phyloP scores from a whole-genome alignment of 2,888 invertebrate species.

The Dioctria linearis region DNA sequence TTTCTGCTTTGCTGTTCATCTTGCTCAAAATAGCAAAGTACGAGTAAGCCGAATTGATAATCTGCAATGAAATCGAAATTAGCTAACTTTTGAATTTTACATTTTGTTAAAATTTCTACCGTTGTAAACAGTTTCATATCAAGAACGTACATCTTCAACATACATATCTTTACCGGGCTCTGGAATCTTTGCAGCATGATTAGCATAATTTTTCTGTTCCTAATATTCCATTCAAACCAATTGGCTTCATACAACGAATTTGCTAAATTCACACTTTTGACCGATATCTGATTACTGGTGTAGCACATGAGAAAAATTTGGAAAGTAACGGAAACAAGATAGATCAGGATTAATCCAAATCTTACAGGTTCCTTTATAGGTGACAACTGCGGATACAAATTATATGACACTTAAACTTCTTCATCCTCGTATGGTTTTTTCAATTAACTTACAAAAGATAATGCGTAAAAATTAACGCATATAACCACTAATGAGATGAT shows the following conservation, averaged over 20 bases:
- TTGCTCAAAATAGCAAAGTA: slow-evolving; percentile 19
- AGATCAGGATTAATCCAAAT: slow-evolving; percentile 2
- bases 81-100: not conserved
- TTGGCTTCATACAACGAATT: slow-evolving; percentile 14
- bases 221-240: slow-evolving; percentile 24
- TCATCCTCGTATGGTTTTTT: not conserved
- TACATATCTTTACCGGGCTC: not conserved
- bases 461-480: slow-evolving; percentile 30
- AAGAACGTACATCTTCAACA: slow-evolving; percentile 18
- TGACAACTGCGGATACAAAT: slow-evolving; percentile 6
- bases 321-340: not conserved
- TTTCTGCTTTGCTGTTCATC: not conserved
- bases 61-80: not conserved
- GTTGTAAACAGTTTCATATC: slow-evolving; percentile 20
- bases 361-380: not conserved
- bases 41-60: slow-evolving; percentile 26
- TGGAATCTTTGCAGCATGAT: slow-evolving; percentile 29
- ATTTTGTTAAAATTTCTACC: not conserved
- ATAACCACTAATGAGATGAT: slow-evolving; percentile 17
- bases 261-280: slow-evolving; percentile 7
- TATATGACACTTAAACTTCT: not conserved
- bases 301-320: slow-evolving; percentile 41
- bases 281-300: slow-evolving; percentile 11
- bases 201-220: slow-evolving; percentile 21
- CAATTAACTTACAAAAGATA: slow-evolving; percentile 16